Conservation (phyloP, 2,113 vertebrate species). For the Limanda limanda region DNA sequence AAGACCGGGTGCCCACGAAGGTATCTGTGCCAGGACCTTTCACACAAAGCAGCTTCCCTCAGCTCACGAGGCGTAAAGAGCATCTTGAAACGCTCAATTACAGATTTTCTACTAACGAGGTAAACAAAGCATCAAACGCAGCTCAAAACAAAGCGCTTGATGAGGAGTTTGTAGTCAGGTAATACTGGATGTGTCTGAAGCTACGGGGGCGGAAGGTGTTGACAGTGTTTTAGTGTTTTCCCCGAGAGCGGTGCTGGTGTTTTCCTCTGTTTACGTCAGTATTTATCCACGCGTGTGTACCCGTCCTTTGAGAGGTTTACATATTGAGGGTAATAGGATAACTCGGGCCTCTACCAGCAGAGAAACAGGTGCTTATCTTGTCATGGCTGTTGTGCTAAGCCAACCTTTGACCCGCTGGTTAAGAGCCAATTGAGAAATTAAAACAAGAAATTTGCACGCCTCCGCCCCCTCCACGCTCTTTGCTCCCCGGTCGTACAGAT, state of each 20-base stretch:
- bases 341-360: constrained; percentile 58
- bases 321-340: constrained; percentile 76
- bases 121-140: constrained; percentile 70
- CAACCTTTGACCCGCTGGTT: constrained; percentile 89
- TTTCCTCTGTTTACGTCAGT: constrained; percentile 71
- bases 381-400: constrained; percentile 88
- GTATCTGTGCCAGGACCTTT: constrained; percentile 61
- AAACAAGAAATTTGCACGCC: constrained; percentile 75
- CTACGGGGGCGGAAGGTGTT: constrained; percentile 62
- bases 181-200: constrained; percentile 56
- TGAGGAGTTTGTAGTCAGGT: constrained; percentile 65
- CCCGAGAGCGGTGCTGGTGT: constrained; percentile 47
- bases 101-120: constrained; percentile 69
- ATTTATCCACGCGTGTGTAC: constrained; percentile 72
- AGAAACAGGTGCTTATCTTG: constrained; percentile 91
- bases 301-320: constrained; percentile 73
- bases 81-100: constrained; percentile 67
- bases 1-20: constrained; percentile 43
- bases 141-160: constrained; percentile 66
- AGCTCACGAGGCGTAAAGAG: constrained; percentile 67
- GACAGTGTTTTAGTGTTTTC: constrained; percentile 67
- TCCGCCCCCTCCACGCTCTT: constrained; percentile 1
- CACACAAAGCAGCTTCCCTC: constrained; percentile 52
- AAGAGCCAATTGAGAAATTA: constrained; percentile 81
- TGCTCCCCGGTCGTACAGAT: constrained; percentile 12